These are phyloP conservation scores for Poecilus cupreus DNA, from an alignment of 2,888 invertebrate species.

Conservation along the genomic window DNA sequence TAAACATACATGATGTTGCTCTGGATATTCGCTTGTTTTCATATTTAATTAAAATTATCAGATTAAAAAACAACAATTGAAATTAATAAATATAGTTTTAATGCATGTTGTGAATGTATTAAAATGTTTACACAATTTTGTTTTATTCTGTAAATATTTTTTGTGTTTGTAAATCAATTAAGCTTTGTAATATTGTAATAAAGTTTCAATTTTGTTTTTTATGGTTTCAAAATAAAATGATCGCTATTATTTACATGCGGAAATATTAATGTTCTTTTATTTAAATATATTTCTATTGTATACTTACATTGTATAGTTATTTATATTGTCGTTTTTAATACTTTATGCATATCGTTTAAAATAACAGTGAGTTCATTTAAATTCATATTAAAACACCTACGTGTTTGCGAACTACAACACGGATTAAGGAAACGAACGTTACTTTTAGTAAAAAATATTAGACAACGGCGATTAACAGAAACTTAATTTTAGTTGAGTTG, in stretches of 20 bases:
- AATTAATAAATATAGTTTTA: slow-evolving; percentile 33
- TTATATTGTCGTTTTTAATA: too few relatives aligned
- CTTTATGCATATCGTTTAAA: too few relatives aligned
- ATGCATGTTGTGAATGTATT: slow-evolving; percentile 32
- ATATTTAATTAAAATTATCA: slow-evolving; percentile 40
- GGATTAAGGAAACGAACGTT: too few relatives aligned
- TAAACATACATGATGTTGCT: slow-evolving; percentile 23
- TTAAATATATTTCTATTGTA: too few relatives aligned
- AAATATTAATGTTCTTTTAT: too few relatives aligned
- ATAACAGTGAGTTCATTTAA: too few relatives aligned
- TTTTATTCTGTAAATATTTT: slow-evolving; percentile 24
- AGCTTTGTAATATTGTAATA: not conserved
- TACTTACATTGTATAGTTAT: too few relatives aligned
- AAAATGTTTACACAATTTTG: slow-evolving; percentile 17
- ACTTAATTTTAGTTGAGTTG: too few relatives aligned
- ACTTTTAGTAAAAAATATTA: too few relatives aligned
- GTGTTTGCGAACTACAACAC: too few relatives aligned
- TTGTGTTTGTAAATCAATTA: slow-evolving; percentile 22
- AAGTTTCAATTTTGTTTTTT: not conserved
- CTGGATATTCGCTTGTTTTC: slow-evolving; percentile 27
- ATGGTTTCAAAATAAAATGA: not conserved
- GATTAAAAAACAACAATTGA: slow-evolving; percentile 38
- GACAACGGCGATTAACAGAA: too few relatives aligned
- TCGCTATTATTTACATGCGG: not conserved
- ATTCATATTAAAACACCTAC: too few relatives aligned